Evolutionary conservation across 2,113 vertebrate species (phyloP).

Genomic region (Salvator merianae): DNA sequence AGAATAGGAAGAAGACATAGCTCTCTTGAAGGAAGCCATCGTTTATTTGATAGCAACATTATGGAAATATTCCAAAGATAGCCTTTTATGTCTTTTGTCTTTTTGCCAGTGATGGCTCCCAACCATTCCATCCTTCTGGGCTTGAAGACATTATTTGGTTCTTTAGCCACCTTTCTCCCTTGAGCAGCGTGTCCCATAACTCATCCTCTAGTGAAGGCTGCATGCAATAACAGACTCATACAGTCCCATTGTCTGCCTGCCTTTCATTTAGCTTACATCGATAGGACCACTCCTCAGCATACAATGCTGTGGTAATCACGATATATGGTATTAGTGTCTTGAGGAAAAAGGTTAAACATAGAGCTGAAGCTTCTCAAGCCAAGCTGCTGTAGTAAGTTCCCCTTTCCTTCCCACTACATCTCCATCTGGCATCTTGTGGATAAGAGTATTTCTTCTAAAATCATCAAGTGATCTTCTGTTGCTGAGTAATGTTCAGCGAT

Average conservation of each 20-base stretch:
- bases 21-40: neutral
- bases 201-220: neutral
- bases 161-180: neutral
- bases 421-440: neutral
- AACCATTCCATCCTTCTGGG: neutral
- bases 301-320: neutral
- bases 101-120: neutral
- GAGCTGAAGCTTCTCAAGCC: conserved; percentile 32
- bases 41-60: neutral
- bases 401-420: neutral
- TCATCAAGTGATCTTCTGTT: conserved; percentile 52
- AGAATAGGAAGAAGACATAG: neutral
- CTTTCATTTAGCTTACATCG: neutral
- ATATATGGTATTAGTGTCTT: neutral
- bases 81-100: neutral
- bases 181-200: conserved; percentile 11
- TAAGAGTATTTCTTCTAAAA: neutral
- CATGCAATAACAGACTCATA: neutral
- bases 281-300: neutral
- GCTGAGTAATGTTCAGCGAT: conserved; percentile 56
- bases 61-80: neutral
- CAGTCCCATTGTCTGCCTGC: conserved; percentile 12
- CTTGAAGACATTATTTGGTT: neutral
- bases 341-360: conserved; percentile 23
- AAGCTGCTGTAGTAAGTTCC: neutral